These are phyloP conservation scores for Chymomyza amoena DNA, from an alignment of 2,888 invertebrate genomes.

Conservation along the genomic window DNA sequence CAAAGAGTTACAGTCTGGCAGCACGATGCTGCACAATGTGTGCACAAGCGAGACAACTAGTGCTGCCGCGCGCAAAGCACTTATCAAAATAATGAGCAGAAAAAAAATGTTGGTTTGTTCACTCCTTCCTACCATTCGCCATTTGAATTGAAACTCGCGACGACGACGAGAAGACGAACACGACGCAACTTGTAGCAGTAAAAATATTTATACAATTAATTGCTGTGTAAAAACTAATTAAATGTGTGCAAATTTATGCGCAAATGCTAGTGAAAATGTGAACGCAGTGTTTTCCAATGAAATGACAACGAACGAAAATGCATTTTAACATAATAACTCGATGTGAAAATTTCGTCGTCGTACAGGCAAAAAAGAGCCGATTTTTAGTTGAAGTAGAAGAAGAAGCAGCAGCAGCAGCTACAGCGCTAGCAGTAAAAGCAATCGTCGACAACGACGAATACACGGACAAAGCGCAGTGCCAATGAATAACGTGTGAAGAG, in stretches of 20 bases:
- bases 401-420: conserved; percentile 55
- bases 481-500: conserved; percentile 69
- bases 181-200: conserved; percentile 74
- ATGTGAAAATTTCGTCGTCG: conserved; percentile 71
- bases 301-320: conserved; percentile 74
- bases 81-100: conserved; percentile 63
- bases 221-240: conserved; percentile 52
- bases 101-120: conserved; percentile 58
- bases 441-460: conserved; percentile 66
- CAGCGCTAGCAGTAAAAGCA: conserved; percentile 64
- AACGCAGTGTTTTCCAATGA: conserved; percentile 48
- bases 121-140: conserved; percentile 58
- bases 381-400: conserved; percentile 65
- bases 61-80: conserved; percentile 43
- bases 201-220: conserved; percentile 60
- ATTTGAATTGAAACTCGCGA: conserved; percentile 67
- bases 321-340: conserved; percentile 65
- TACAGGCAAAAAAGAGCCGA: conserved; percentile 75
- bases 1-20: conserved; percentile 34
- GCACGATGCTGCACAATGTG: conserved; percentile 16
- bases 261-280: conserved; percentile 45
- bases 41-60: conserved; percentile 39
- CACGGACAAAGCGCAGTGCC: conserved; percentile 61
- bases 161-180: conserved; percentile 47
- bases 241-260: conserved; percentile 28